A percentile compares a stretch with the other conserved stretches of the same genome.
phyloP scores from a whole-genome alignment of 2,113 vertebrate genomes.

The Anarhynchus alexandrinus region DNA sequence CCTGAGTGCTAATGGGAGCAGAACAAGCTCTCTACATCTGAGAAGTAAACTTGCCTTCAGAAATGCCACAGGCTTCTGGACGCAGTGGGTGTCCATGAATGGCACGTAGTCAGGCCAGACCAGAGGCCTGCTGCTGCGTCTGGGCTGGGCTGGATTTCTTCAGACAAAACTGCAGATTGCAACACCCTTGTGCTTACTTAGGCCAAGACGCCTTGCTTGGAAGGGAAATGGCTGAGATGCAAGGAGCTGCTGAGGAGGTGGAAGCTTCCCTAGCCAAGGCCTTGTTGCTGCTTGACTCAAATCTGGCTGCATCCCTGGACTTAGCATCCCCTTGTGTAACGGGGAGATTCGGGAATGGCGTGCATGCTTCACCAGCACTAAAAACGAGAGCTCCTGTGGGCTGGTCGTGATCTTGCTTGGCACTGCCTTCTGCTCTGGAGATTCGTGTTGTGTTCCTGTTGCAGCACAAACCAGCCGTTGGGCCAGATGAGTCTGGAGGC shows the following conservation, averaged over 20 bases:
- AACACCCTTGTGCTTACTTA: neutral
- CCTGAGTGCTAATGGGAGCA: neutral
- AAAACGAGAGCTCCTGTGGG: neutral
- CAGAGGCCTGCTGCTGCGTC: neutral
- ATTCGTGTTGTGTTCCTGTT: accelerated
- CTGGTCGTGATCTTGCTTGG: neutral
- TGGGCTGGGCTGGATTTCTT: constrained; percentile 36
- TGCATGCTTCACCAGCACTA: neutral
- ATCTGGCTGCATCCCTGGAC: neutral
- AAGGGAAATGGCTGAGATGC: neutral
- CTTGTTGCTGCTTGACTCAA: neutral
- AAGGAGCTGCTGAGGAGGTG: neutral
- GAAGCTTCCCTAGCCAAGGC: neutral
- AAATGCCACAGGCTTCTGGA: neutral
- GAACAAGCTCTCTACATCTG: neutral
- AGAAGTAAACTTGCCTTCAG: neutral
- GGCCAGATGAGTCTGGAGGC: neutral
- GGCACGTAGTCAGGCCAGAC: neutral
- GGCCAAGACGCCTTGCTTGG: neutral
- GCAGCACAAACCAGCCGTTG: neutral
- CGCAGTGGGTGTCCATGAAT: neutral
- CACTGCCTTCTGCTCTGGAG: neutral
- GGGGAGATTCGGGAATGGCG: neutral
- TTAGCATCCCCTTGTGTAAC: accelerated
- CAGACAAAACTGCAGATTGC: constrained; percentile 28